Evolutionary conservation across 1,140 invertebrate genomes (phyloP).

Genomic region (Drosophila navojoa): DNA sequence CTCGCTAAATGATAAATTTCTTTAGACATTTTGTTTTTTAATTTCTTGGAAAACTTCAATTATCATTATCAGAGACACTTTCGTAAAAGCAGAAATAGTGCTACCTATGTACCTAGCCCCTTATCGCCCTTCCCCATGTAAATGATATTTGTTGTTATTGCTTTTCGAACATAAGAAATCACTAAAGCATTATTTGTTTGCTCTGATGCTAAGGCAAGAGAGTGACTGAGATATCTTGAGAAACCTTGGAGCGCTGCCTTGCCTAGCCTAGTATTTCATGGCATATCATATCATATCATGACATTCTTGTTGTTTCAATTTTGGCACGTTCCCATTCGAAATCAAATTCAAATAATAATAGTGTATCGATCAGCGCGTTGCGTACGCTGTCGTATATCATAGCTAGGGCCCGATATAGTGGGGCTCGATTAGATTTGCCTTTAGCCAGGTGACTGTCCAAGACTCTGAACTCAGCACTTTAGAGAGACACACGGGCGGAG

Average conservation of each 20-base stretch:
- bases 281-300: conserved; percentile 20
- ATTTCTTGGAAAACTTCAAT: conserved; percentile 79
- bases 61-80: conserved; percentile 70
- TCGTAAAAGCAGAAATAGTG: conserved; percentile 65
- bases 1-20: conserved; percentile 75
- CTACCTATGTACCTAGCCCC: conserved; percentile 32
- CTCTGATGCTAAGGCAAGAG: conserved; percentile 34
- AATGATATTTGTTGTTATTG: conserved; percentile 55
- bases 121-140: conserved; percentile 66
- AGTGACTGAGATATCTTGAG: neutral
- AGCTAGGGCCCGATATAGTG: neutral
- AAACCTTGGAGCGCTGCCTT: conserved; percentile 27
- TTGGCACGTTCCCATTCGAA: conserved; percentile 11
- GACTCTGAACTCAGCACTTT: conserved; percentile 1
- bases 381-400: conserved; percentile 39
- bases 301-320: conserved; percentile 1
- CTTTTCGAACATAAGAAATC: conserved; percentile 65
- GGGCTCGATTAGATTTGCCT: conserved; percentile 63
- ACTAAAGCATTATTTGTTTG: conserved; percentile 50
- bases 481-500: conserved; percentile 11
- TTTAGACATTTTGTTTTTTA: conserved; percentile 62
- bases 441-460: conserved; percentile 41
- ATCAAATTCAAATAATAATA: conserved; percentile 30
- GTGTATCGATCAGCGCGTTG: conserved; percentile 19
- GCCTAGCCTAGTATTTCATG: neutral